Evolutionary conservation across 2,113 vertebrate genomes (phyloP), one percentile per base, ranked within the genome.

Genomic region (Myiozetetes cayanensis): DNA sequence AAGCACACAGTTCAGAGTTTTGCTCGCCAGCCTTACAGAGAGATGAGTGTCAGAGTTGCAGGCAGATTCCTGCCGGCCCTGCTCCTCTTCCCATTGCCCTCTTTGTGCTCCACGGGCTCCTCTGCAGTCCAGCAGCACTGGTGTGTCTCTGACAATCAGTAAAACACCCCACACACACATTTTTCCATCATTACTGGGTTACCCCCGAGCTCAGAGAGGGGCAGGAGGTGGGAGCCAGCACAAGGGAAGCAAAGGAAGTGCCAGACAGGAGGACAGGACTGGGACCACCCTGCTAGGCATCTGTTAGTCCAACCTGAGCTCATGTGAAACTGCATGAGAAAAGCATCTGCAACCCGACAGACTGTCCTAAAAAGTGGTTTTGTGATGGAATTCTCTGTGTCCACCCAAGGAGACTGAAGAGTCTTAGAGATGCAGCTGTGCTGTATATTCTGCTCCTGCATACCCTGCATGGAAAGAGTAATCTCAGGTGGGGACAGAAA

Each of bases 141-240:
- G 14, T 13, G 8, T 14, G 35, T 22, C 35, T 85, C 75, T 44
- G 33, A 9, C 10, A 49, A 43, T 1, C 43, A 50, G 23, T 35
- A 7, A 39, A 89, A 39, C 3, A 1, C 3, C 4, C 39, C 9
- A 1, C 41, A 43, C 41, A 41, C 0, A 4, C 0, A 0, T 18
- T 63, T 44, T 12, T 46, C 37, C 6, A 8, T 17, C 4, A 0
- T 8, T 61, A 2, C 33, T 47, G 50, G 8, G 10, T 25, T 53
- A 28, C 8, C 53, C 33, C 63, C 8, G 52, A 6, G 9, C 41
- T 50, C 63, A 55, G 44, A 68, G 67, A 41, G 33, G 27, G 16
- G 37, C 22, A 28, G 39, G 24, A 35, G 18, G 16, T 41, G 53
- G 77, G 41, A 73, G 52, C 17, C 89, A 75, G 49, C 44, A 8